Evolutionary conservation across 2,113 vertebrate genomes (phyloP).

Genomic region (Camelus bactrianus): DNA sequence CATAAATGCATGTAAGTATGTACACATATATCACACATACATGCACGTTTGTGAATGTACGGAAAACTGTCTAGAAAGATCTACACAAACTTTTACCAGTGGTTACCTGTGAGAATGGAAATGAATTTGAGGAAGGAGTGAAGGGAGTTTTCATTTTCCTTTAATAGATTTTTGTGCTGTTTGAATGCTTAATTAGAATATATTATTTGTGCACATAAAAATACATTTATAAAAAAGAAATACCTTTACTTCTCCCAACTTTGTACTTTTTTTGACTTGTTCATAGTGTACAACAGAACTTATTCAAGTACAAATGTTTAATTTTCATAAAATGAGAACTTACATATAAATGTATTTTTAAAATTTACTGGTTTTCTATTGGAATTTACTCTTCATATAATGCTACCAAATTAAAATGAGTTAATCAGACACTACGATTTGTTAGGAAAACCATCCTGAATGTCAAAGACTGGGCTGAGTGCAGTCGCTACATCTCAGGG

Average conservation of each 20-base stretch:
- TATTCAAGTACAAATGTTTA: not conserved
- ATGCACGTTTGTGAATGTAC: not conserved
- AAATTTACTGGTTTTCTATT: not conserved
- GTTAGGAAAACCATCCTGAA: not conserved
- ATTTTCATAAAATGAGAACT: not conserved
- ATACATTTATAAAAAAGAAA: not conserved
- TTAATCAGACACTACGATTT: not conserved
- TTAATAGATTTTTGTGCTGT: not conserved
- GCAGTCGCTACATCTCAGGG: not conserved
- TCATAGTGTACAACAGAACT: not conserved
- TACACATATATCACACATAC: not conserved
- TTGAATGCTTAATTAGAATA: not conserved
- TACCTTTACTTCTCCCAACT: not conserved
- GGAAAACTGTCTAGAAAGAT: not conserved
- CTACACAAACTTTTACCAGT: not conserved
- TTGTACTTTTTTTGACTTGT: not conserved
- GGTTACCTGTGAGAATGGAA: not conserved
- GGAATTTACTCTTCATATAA: not conserved
- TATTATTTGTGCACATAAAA: not conserved
- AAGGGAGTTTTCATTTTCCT: not conserved
- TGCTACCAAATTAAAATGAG: not conserved
- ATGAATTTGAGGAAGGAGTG: not conserved
- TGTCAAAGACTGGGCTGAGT: not conserved
- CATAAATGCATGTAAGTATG: not conserved
- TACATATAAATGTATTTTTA: not conserved